A percentile compares a stretch with the other conserved stretches of the same genome.
Conservation (phyloP, 2,113 vertebrate genomes). For the Cisticola juncidis region DNA sequence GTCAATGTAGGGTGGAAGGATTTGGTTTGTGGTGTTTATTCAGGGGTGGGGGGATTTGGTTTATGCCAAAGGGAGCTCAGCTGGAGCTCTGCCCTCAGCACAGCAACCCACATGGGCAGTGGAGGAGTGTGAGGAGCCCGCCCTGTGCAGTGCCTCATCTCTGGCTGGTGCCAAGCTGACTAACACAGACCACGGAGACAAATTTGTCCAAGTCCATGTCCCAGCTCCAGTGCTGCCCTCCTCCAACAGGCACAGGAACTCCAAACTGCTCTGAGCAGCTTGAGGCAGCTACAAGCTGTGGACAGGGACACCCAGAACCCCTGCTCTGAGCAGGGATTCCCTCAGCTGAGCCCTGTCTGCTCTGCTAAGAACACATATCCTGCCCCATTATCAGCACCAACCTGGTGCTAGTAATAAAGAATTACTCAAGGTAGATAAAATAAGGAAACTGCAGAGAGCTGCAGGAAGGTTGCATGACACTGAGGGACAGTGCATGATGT, state of each 20-base stretch:
- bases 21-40: neutral
- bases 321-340: neutral
- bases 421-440: neutral
- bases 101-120: neutral
- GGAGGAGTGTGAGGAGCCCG: neutral
- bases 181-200: rapidly evolving
- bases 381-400: neutral
- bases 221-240: neutral
- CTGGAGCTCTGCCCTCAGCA: neutral
- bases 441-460: neutral
- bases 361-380: neutral
- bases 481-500: neutral
- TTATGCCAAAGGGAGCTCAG: neutral
- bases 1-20: neutral
- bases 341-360: neutral
- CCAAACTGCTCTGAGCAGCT: neutral
- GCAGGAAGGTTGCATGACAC: neutral
- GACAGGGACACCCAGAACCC: neutral
- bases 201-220: neutral
- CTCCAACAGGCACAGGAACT: neutral
- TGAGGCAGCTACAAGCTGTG: rapidly evolving
- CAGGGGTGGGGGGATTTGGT: neutral
- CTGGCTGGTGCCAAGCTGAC: neutral
- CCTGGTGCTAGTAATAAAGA: neutral
- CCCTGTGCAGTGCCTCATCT: neutral